Base-by-base conservation (phyloP, 2,797 vertebrate genomes). In the Danio kyathit region DNA sequence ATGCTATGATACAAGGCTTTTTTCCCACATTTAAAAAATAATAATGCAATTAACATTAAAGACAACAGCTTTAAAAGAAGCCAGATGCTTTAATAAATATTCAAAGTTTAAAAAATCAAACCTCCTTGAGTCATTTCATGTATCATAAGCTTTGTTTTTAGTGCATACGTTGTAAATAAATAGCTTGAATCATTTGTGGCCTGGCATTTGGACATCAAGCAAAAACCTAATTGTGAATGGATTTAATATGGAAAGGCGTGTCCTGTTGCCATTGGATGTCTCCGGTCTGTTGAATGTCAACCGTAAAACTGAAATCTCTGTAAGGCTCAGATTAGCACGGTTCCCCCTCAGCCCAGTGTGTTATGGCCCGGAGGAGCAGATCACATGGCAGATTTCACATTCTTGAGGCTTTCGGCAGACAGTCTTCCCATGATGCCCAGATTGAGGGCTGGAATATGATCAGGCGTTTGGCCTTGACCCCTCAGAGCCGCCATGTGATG, bases 311-410 rank as follows among this genome's bases (percentile, higher is more conserved):
- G 7, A n/a, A 40, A 12, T 57, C 17, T 13, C 6, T 48, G 63
- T 12, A 10, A 7, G 13, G 61, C 69, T 87, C 76, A 83, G 70
- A 69, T 63, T 74, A 83, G 21, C 70, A 59, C 63, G 80, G 67
- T 88, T 80, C 52, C 74, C 57, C 41, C 51, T 57, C 41, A 73
- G 16, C n/a, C 56, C 48, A 48, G 52, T 59, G 4, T 21, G 63
- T 83, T 82, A 40, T 79, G 74, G 64, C 75, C 83, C 43, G 43
- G 63, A 66, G 66, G 74, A 67, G 40, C 48, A 16, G 54, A 76
- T 89, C 88, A 89, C 88, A 88, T 86, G 88, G 81, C 57, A 51
- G 16, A 54, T 57, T 73, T 79, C 73, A 81, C 85, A 89, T 89
- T 88, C 86, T 84, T 87, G 74, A 76, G 74, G 57, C 69, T 86